phyloP scores from a whole-genome alignment of 2,113 vertebrate genomes.

The Esox niger region DNA sequence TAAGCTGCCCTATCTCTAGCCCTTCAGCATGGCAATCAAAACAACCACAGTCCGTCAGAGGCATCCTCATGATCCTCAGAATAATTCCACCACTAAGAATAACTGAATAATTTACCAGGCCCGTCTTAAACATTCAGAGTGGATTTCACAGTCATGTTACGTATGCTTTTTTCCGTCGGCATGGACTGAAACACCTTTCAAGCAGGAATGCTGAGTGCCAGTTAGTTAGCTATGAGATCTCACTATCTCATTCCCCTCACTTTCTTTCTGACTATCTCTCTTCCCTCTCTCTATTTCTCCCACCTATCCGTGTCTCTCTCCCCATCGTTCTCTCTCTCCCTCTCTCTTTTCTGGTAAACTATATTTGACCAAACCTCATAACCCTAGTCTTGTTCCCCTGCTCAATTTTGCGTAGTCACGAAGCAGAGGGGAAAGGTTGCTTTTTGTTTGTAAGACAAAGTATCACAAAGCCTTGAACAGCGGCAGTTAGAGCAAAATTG shows the following conservation, averaged over 20 bases:
- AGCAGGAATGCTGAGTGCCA: neutral
- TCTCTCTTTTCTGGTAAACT: too few relatives aligned
- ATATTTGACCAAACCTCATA: too few relatives aligned
- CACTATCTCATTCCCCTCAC: too few relatives aligned
- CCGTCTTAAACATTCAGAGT: slow-evolving; percentile 28
- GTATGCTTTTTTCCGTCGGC: slow-evolving; percentile 12
- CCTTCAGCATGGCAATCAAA: neutral
- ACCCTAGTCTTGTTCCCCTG: neutral
- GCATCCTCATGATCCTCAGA: neutral
- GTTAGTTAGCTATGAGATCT: neutral
- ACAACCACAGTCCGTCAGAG: neutral
- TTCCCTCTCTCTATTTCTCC: too few relatives aligned
- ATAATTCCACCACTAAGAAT: slow-evolving; percentile 1
- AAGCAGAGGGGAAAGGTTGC: neutral
- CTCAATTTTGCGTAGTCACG: slow-evolving; percentile 1
- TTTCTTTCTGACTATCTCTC: too few relatives aligned
- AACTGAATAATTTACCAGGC: slow-evolving; percentile 22
- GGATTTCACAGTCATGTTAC: slow-evolving; percentile 21
- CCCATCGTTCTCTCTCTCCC: too few relatives aligned
- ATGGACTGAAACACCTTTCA: slow-evolving; percentile 3
- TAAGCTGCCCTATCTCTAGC: too few relatives aligned
- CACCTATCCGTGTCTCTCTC: too few relatives aligned
- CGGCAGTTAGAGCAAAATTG: neutral
- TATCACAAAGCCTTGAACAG: slow-evolving; percentile 6
- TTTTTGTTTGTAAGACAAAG: neutral